phyloP scores from a whole-genome alignment of 2,113 vertebrate genomes.

The Semicossyphus pulcher region DNA sequence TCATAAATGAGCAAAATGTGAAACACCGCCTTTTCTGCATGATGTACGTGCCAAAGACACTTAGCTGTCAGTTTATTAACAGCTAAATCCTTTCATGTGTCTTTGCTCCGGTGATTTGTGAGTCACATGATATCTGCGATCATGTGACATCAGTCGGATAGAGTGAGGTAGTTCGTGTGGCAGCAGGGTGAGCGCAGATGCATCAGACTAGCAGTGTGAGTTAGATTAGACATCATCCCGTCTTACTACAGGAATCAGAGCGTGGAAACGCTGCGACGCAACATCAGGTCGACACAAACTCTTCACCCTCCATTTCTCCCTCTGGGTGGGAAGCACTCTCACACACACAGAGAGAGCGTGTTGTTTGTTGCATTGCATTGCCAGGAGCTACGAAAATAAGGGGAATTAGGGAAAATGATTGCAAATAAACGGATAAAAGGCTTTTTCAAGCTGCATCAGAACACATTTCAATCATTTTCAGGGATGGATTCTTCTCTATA shows the following conservation, averaged over 20 bases:
- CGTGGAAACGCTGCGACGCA: conserved; percentile 9
- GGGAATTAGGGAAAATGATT: conserved; percentile 5
- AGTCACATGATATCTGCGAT: conserved; percentile 30
- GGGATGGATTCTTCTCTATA: background rate
- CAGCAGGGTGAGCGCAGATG: conserved; percentile 59
- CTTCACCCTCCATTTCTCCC: conserved; percentile 22
- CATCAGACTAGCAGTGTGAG: conserved; percentile 58
- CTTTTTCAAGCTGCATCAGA: background rate
- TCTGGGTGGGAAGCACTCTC: conserved; percentile 28
- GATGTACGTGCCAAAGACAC: conserved; percentile 23
- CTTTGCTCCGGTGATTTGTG: conserved; percentile 9
- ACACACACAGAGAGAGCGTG: background rate
- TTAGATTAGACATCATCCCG: conserved; percentile 60
- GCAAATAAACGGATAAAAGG: background rate
- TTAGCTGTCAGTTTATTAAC: conserved; percentile 21
- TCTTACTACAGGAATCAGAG: conserved; percentile 49
- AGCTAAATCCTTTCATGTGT: conserved; percentile 15
- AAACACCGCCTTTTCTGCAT: background rate
- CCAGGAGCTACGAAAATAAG: conserved; percentile 6
- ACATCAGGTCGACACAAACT: conserved; percentile 35
- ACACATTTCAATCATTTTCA: conserved; percentile 9
- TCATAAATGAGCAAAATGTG: background rate
- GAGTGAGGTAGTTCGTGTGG: conserved; percentile 46
- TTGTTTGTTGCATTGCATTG: conserved; percentile 5
- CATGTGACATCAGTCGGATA: conserved; percentile 27